Evolutionary conservation across 2,888 invertebrate species (phyloP).

Genomic region (Erpobdella octoculata): DNA sequence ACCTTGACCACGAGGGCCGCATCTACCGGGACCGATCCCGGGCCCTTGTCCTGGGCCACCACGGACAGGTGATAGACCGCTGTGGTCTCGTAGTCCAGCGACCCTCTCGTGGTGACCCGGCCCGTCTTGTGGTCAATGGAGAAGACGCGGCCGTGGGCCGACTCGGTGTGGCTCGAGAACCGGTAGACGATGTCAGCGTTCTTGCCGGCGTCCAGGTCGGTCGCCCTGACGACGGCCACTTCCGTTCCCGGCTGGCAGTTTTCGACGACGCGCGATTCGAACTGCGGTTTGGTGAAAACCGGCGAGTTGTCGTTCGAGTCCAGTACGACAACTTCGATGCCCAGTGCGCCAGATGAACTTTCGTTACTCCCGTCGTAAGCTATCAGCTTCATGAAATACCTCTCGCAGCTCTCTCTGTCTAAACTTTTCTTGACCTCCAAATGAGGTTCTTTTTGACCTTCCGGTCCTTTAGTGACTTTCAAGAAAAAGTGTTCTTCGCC

Average conservation of each 20-base stretch:
- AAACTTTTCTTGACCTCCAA: constrained; percentile 11
- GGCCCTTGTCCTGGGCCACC: constrained; percentile 35
- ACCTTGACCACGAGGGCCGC: constrained; percentile 35
- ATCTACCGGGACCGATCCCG: constrained; percentile 34
- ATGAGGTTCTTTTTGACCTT: constrained; percentile 13
- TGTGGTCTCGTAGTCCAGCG: constrained; percentile 35
- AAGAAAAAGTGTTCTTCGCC: constrained; percentile 8
- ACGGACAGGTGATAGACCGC: constrained; percentile 36
- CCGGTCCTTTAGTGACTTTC: background rate
- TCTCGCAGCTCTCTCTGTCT: constrained; percentile 26
- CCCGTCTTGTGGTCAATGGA: constrained; percentile 35
- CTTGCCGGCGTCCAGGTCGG: constrained; percentile 35
- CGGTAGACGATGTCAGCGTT: constrained; percentile 37
- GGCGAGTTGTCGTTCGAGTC: constrained; percentile 35
- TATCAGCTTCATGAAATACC: constrained; percentile 34
- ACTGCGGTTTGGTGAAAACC: constrained; percentile 27
- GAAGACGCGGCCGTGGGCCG: constrained; percentile 33
- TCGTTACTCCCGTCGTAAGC: constrained; percentile 36
- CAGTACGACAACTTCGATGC: constrained; percentile 27
- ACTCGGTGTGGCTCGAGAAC: constrained; percentile 33
- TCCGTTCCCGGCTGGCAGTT: constrained; percentile 28
- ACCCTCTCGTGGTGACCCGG: constrained; percentile 31
- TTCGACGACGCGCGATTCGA: constrained; percentile 34
- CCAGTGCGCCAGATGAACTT: constrained; percentile 30
- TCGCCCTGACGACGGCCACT: constrained; percentile 34